Evolutionary conservation across 2,888 invertebrate species (phyloP), one percentile per base, ranked within the genome.

Genomic region (Dolomedes plantarius): DNA sequence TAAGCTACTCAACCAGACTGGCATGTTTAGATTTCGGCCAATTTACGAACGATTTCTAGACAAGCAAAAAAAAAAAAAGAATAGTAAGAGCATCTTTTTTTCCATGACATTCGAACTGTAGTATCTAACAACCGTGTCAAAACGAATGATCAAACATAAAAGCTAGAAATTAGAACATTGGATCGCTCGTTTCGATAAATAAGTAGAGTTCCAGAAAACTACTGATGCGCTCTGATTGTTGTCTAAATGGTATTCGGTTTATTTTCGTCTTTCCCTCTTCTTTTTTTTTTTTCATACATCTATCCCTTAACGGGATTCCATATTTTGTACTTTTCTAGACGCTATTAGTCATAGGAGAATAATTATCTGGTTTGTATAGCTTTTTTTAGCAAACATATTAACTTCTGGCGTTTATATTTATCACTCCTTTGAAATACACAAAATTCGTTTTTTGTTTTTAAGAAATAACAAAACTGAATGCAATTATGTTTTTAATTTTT

Each of bases 201-300:
- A 67, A 50, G 46, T 29, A 9, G 31, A 78, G 56, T 32, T 64
- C 71, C 27, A 72, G 64, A 79, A 72, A 67, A 76, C 9, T 28
- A 39, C 32, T 16, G 76, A 64, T 83, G 27, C 69, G 82, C 82
- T 83, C 82, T 83, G 72, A 50, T 83, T 76, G 29, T 16, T 7
- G 7, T 13, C 32, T 64, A 76, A 83, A 71, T 32, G 82, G 41
- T 65, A 39, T 71, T 23, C 9, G 23, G 50, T 74, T 31, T 62
- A 50, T 69, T 13, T 16, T 28, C 27, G 27, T 31, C 67, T 32
- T 29, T 28, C 27, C 67, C 31, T 16, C 67, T 41, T 32, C 31
- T 16, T 67, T 46, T n/a, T 41, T 32, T 31, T 16, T 67, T 46
- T n/a, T 23, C 56, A 23, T 16, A 13, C 16, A 29, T 28, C 9